Evolutionary conservation across 2,113 vertebrate species (phyloP).

Genomic region (Haemorhous mexicanus): DNA sequence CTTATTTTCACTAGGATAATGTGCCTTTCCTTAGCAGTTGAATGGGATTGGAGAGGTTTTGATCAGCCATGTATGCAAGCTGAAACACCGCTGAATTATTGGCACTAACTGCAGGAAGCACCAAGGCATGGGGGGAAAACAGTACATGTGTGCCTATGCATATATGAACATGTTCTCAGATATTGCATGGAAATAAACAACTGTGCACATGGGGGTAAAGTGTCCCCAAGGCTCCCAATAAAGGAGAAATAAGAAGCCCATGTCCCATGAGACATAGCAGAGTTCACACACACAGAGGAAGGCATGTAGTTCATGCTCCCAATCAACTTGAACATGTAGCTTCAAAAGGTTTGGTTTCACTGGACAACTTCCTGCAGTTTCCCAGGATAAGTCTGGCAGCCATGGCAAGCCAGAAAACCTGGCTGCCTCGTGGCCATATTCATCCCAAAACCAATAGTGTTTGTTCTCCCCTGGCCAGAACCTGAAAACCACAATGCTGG

Average conservation of each 20-base stretch:
- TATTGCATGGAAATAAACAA: neutral
- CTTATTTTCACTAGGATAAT: neutral
- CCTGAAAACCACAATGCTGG: neutral
- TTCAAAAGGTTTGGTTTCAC: neutral
- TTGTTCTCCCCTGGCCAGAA: neutral
- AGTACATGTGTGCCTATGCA: neutral
- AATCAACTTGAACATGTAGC: neutral
- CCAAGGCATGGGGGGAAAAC: neutral
- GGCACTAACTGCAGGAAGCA: neutral
- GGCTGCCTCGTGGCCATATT: neutral
- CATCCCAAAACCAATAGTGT: neutral
- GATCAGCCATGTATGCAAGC: neutral
- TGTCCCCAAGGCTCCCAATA: neutral
- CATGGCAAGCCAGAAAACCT: neutral
- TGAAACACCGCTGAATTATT: neutral
- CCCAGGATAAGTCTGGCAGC: neutral
- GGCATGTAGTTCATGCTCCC: neutral
- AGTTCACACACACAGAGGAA: neutral
- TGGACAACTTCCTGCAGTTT: neutral
- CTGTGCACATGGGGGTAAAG: neutral
- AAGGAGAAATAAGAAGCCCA: neutral
- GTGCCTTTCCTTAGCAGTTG: neutral
- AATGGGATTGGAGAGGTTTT: neutral
- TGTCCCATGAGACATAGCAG: rapidly evolving
- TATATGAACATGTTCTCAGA: neutral